Evolutionary conservation across 2,113 vertebrate species (phyloP).

Genomic region (Thinocorus orbignyianus): DNA sequence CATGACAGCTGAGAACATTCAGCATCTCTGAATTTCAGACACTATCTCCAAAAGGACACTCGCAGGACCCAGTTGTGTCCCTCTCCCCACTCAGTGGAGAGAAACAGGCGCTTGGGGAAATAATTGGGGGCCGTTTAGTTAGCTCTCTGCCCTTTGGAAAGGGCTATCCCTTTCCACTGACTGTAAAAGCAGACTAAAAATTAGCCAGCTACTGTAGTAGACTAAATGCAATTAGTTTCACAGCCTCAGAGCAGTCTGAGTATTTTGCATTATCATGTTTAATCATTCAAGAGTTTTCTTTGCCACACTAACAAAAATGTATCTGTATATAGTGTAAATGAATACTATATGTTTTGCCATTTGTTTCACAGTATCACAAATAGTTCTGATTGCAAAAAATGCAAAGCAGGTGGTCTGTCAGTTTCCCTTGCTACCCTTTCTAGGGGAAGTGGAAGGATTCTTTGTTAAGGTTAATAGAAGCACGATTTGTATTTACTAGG

Average conservation of each 20-base stretch:
- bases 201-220: not conserved
- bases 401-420: constrained; percentile 6
- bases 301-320: not conserved
- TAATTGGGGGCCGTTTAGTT: too few relatives aligned
- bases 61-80: rapidly evolving
- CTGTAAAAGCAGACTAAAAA: not conserved
- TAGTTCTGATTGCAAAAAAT: not conserved
- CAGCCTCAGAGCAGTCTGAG: not conserved
- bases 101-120: rapidly evolving
- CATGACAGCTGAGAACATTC: not conserved
- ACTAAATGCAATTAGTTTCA: not conserved
- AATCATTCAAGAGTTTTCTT: not conserved
- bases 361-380: not conserved
- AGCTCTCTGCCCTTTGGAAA: not conserved
- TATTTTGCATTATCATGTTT: not conserved
- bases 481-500: not conserved
- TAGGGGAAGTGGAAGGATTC: not conserved
- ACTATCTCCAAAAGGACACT: not conserved
- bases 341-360: not conserved
- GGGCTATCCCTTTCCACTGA: not conserved
- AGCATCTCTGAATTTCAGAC: not conserved
- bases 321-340: not conserved
- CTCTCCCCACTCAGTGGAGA: not conserved
- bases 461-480: not conserved
- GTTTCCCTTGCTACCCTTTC: constrained; percentile 2